Conservation (phyloP, 2,888 invertebrate genomes). For the Biston stratarius region DNA sequence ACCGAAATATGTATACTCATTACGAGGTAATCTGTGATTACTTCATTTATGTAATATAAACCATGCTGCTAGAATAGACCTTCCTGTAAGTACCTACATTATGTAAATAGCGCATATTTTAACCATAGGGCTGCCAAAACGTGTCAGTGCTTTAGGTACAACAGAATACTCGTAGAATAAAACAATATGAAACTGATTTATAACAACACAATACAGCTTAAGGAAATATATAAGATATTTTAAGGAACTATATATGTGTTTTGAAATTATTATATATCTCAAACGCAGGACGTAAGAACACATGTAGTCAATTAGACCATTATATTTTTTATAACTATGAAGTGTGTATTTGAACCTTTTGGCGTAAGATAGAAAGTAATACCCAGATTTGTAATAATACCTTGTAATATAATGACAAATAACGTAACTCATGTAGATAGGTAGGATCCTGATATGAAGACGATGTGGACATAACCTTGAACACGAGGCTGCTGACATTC, state of each 20-base stretch:
- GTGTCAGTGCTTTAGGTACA: conserved; percentile 62
- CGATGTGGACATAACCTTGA: conserved; percentile 18
- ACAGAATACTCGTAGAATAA: conserved; percentile 24
- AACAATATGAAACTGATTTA: conserved; percentile 29
- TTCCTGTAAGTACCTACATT: conserved; percentile 31
- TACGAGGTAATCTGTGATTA: neutral
- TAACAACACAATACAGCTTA: neutral
- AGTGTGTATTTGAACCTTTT: neutral
- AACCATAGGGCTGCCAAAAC: conserved; percentile 82
- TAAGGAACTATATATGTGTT: too few species aligned
- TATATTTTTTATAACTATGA: neutral
- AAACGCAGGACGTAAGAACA: neutral
- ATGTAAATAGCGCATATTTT: conserved; percentile 50
- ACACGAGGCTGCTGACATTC: conserved; percentile 26
- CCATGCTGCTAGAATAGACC: conserved; percentile 40
- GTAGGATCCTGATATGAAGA: conserved; percentile 1
- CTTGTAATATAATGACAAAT: conserved; percentile 11
- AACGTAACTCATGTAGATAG: neutral
- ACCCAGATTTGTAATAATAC: conserved; percentile 14
- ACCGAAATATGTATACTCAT: conserved; percentile 16
- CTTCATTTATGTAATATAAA: conserved; percentile 12
- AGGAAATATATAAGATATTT: neutral
- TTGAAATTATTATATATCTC: neutral
- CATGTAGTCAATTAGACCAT: neutral
- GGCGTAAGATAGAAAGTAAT: neutral